Percentiles rank a stretch among this genome's conserved stretches.
Evolutionary conservation across 92 coral and sea anemone species (phyloP).

Genomic region (Palythoa heliodiscus): DNA sequence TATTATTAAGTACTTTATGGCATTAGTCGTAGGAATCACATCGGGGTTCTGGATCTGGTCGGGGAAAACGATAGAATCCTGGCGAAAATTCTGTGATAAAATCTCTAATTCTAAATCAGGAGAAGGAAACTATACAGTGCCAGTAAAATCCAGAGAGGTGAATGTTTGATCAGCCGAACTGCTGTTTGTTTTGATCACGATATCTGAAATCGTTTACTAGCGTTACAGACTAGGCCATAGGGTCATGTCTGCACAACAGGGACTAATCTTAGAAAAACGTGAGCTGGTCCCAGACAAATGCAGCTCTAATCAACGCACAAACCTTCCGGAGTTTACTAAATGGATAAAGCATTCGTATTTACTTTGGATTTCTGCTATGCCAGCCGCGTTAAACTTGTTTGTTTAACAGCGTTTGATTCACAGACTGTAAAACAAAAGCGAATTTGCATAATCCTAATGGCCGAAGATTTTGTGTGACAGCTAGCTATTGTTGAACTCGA

Average conservation of each 20-base stretch:
- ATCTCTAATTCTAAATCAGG: not conserved
- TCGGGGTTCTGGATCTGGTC: conserved; percentile 99
- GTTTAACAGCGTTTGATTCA: conserved; percentile 68
- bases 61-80: conserved; percentile 95
- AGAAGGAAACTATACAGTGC: not conserved
- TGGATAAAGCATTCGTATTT: conserved; percentile 69
- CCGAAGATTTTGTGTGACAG: conserved; percentile 40
- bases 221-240: conserved; percentile 11
- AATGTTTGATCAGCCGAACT: conserved; percentile 30
- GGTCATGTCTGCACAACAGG: conserved; percentile 13
- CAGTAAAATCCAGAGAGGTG: conserved; percentile 35
- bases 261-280: conserved; percentile 1
- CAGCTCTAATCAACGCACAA: conserved; percentile 8
- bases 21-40: conserved; percentile 93
- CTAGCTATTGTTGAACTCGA: not conserved
- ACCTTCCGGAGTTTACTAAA: conserved; percentile 69
- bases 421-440: conserved; percentile 63
- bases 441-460: conserved; percentile 89
- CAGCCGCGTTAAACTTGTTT: conserved; percentile 58
- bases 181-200: conserved; percentile 50
- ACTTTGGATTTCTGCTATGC: conserved; percentile 58
- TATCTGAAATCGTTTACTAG: not conserved
- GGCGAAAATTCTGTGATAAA: conserved; percentile 73
- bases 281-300: conserved; percentile 1
- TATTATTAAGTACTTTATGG: conserved; percentile 99